A percentile compares a stretch with the other conserved stretches of the same genome.
These are phyloP conservation scores for Oxytorus armatus DNA, from an alignment of 2,888 invertebrate genomes.

Conservation along the genomic window DNA sequence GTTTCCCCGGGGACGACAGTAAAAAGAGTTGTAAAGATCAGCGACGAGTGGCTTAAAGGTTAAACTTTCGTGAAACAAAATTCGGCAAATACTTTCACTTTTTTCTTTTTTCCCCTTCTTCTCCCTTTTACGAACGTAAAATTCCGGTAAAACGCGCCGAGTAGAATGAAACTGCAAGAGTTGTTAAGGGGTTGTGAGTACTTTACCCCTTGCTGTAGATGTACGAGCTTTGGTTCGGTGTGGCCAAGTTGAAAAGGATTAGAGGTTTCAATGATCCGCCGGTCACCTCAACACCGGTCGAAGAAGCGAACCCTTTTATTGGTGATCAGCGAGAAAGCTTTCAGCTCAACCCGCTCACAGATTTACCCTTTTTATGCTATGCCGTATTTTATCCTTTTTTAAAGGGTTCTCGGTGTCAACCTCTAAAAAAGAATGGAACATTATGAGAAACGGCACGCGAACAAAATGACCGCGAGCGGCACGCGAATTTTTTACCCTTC, in stretches of 20 bases:
- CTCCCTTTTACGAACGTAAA: constrained; percentile 16
- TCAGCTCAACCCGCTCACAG: constrained; percentile 79
- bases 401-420: constrained; percentile 71
- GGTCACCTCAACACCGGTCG: constrained; percentile 23
- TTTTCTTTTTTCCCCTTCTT: constrained; percentile 57
- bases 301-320: constrained; percentile 81
- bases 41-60: constrained; percentile 45
- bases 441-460: constrained; percentile 68
- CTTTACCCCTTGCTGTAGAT: constrained; percentile 76
- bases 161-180: constrained; percentile 69
- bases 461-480: constrained; percentile 41
- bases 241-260: constrained; percentile 80
- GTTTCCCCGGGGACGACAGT: constrained; percentile 59
- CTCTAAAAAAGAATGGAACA: constrained; percentile 67
- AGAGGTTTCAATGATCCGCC: constrained; percentile 61
- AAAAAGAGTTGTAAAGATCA: constrained; percentile 75
- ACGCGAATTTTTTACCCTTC: constrained; percentile 32
- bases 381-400: constrained; percentile 80
- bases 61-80: constrained; percentile 58
- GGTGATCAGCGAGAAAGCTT: constrained; percentile 80
- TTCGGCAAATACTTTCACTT: constrained; percentile 76
- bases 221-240: constrained; percentile 73
- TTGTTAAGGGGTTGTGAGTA: constrained; percentile 77
- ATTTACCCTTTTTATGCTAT: constrained; percentile 77
- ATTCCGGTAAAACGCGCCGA: constrained; percentile 25